Base-by-base conservation (phyloP, 2,797 vertebrate genomes). In the Kryptolebias ocellatus region DNA sequence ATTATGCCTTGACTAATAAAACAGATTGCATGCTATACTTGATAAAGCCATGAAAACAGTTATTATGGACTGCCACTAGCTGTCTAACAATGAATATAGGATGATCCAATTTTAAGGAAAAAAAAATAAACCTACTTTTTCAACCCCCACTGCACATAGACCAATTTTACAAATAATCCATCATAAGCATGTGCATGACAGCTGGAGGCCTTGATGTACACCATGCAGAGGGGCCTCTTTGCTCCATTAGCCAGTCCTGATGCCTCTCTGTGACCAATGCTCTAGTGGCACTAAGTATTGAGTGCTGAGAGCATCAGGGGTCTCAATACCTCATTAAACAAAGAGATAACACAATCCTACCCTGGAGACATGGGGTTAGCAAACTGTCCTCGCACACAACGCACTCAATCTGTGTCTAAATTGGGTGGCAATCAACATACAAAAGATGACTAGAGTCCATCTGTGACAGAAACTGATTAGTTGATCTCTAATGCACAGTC, bases 281-380 rank as follows among this genome's bases (percentile, higher is more conserved):
- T 86, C 72, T 51, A 61, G 75, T 65, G 71, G 61, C 78, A 60
- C 51, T 51, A 46, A 79, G 82, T 80, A 81, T 60, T 24, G 70
- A 79, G 66, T 37, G 54, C 50, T 39, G 34, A 74, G 66, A 78
- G 65, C 74, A 75, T 72, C 63, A 18, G 86, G 77, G 90, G 86
- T 88, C 90, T 85, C 80, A 86, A 87, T 90, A 89, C 84, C 85
- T 86, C 90, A 91, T 90, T 80, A 87, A 85, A 82, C 86, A 86
- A 18, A 18, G 52, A 76, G 58, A 87, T 87, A 93, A 93, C 60
- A 78, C 46, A 70, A 92, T 85, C 83, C 74, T 20, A 66, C 83
- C 80, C 86, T 63, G 7, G 80, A 87, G 90, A 90, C 78, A 47
- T 17, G 18, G 65, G 70, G 60, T 65, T 51, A 17, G 53, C 34